phyloP scores from a whole-genome alignment of 2,797 vertebrate genomes.

The Lepidocolaptes lacrymiger region DNA sequence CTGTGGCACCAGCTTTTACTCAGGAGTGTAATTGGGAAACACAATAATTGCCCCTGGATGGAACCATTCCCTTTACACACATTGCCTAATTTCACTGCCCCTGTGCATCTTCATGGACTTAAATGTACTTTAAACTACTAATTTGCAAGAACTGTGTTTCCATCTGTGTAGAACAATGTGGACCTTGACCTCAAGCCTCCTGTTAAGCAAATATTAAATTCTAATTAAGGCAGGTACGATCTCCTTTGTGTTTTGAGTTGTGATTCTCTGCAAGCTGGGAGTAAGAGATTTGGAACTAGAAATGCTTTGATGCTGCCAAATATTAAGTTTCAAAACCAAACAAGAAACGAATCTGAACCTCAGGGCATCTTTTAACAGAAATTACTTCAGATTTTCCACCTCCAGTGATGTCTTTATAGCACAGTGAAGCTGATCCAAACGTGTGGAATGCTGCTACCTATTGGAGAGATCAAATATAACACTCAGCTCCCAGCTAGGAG shows the following conservation, averaged over 20 bases:
- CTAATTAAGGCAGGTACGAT: neutral
- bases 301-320: neutral
- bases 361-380: constrained; percentile 1
- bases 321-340: neutral
- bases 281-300: neutral
- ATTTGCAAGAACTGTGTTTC: neutral
- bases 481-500: neutral
- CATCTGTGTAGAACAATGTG: neutral
- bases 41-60: neutral
- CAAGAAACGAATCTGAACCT: neutral
- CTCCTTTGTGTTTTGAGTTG: neutral
- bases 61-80: neutral
- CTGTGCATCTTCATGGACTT: neutral
- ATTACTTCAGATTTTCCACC: neutral
- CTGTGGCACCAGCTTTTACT: neutral
- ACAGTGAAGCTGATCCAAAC: fast-evolving
- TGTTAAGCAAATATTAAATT: neutral
- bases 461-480: neutral
- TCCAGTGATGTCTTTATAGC: neutral
- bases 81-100: neutral
- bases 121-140: neutral
- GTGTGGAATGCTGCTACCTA: constrained; percentile 37
- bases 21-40: neutral
- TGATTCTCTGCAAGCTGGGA: neutral
- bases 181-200: neutral